Percentiles rank a stretch among this genome's conserved stretches.
phyloP scores from a whole-genome alignment of 2,797 vertebrate species.

The Silurus lanzhouensis region DNA sequence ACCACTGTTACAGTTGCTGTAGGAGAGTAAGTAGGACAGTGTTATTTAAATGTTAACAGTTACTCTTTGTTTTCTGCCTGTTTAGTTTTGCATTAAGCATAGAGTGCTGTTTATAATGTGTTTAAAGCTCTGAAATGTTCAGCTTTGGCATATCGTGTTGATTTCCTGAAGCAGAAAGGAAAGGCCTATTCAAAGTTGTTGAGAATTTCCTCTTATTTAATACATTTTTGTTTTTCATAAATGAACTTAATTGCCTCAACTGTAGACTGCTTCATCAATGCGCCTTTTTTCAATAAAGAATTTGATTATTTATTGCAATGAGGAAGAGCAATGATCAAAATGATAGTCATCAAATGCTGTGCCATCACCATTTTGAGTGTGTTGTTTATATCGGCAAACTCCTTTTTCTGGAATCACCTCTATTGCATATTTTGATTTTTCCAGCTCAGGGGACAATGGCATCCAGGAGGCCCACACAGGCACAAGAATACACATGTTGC shows the following conservation, averaged over 20 bases:
- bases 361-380: not conserved
- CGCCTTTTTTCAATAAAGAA: not conserved
- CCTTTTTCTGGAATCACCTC: not conserved
- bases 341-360: not conserved
- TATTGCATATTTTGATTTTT: not conserved
- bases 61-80: not conserved
- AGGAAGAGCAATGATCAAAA: not conserved
- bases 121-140: not conserved
- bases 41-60: not conserved
- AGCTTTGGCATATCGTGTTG: not conserved
- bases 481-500: constrained; percentile 20
- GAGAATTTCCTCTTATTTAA: not conserved
- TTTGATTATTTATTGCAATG: not conserved
- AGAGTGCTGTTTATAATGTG: not conserved
- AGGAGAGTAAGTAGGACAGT: not conserved
- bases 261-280: not conserved
- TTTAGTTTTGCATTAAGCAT: not conserved
- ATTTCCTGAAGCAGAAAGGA: not conserved
- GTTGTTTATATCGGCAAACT: not conserved
- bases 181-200: not conserved
- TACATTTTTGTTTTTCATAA: not conserved
- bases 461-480: not conserved
- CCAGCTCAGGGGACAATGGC: not conserved
- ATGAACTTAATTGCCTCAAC: not conserved
- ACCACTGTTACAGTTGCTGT: not conserved